Percentiles rank a stretch among this genome's conserved stretches.
Conservation (phyloP, 2,797 vertebrate species). For the Malurus splendens region DNA sequence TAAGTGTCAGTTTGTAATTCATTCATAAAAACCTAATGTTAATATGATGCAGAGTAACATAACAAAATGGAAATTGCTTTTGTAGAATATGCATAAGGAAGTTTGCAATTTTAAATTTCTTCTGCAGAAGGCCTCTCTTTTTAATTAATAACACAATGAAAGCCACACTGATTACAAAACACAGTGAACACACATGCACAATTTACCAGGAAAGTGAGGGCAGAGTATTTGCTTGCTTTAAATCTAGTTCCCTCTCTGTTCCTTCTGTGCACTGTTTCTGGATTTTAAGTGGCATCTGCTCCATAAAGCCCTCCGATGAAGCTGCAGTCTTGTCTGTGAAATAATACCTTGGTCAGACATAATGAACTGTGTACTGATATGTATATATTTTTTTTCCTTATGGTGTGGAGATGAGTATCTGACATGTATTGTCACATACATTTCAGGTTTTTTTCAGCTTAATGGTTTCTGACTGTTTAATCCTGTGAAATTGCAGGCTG, state of each 20-base stretch:
- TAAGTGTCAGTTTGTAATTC: neutral
- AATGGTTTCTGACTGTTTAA: neutral
- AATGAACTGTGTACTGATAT: neutral
- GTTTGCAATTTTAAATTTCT: neutral
- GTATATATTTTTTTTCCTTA: neutral
- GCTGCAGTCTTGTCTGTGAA: neutral
- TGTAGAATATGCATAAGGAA: neutral
- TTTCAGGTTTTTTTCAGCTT: neutral
- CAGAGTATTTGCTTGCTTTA: neutral
- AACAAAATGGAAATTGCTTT: neutral
- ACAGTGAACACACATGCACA: neutral
- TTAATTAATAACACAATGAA: neutral
- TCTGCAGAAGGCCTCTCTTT: neutral
- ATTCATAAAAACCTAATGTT: neutral
- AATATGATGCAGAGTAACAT: neutral
- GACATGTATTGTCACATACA: neutral
- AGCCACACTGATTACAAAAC: neutral
- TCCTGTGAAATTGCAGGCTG: neutral
- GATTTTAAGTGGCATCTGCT: slow-evolving; percentile 4
- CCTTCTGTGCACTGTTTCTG: neutral
- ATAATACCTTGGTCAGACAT: neutral
- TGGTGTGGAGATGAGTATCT: neutral
- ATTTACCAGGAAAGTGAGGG: neutral
- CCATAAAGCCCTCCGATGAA: neutral
- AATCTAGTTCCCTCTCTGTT: neutral